A percentile compares a stretch with the other conserved stretches of the same genome.
Conservation (phyloP, 2,888 invertebrate species). For the Synanthedon formicaeformis region DNA sequence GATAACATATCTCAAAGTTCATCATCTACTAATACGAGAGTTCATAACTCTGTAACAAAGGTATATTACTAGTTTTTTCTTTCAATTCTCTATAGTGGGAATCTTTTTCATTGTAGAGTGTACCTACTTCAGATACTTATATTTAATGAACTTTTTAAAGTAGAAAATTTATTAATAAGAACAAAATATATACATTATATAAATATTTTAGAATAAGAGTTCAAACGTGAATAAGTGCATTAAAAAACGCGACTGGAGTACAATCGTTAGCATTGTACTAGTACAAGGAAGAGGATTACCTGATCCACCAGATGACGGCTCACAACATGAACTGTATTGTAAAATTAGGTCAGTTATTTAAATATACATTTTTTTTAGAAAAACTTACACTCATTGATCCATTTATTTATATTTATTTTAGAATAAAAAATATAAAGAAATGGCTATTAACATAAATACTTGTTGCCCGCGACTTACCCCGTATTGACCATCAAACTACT, state of each 20-base stretch:
- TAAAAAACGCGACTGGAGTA: conserved; percentile 15
- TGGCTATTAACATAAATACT: background rate
- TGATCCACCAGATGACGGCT: conserved; percentile 35
- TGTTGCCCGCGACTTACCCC: too few species aligned
- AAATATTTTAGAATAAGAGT: background rate
- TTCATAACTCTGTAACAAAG: too few species aligned
- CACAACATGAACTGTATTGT: conserved; percentile 35
- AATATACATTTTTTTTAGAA: too few species aligned
- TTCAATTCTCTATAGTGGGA: too few species aligned
- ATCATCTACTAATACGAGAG: background rate
- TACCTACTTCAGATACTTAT: too few species aligned
- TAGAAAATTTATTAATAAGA: too few species aligned
- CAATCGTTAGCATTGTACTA: conserved; percentile 39
- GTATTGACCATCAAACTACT: too few species aligned
- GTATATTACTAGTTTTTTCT: too few species aligned
- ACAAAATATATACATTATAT: background rate
- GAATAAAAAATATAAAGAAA: background rate
- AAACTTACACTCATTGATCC: background rate
- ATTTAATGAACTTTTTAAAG: too few species aligned
- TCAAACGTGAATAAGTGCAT: background rate
- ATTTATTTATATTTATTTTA: too few species aligned
- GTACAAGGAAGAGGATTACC: conserved; percentile 48
- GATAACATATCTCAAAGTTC: background rate
- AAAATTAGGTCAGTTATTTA: conserved; percentile 38
- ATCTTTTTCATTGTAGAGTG: too few species aligned